Evolutionary conservation across 2,888 invertebrate genomes (phyloP), one percentile per base, ranked within the genome.

Genomic region (Sarcophaga caerulescens): DNA sequence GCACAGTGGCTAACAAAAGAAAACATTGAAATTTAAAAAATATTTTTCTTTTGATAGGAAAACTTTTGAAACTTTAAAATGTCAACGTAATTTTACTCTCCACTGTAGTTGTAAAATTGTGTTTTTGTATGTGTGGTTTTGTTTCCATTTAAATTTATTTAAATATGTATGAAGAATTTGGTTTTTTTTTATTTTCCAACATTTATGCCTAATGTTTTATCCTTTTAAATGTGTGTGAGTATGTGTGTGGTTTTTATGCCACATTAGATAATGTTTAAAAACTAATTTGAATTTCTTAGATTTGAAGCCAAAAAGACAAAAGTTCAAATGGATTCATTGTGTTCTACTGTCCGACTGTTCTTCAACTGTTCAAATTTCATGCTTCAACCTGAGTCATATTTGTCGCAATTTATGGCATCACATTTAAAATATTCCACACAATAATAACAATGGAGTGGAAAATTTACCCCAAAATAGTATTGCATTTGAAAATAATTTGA

Each of bases 111-210:
- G 3, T 25, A 2, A 2, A 52, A 52, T 10, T 35, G 1, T 52
- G 57, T 25, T 52, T 65, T 57, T 71, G 45, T 63, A 21, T 14
- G 1, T 71, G 63, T 57, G 57, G 65, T 65, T 76, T 52, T 19
- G 44, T 90, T 90, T 90, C 88, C 90, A 88, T 87, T 89, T 89
- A 87, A 89, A 90, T 90, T 90, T 89, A 89, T 87, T 76, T 88
- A 89, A 87, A 90, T 88, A 83, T 82, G 81, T 84, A 88, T 89
- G 83, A 81, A 88, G 89, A 86, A 17, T 14, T 12, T 8, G 1
- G 3, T 45, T 47, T 47, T 47, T 0, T 14, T 11, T 47, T 14
- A 10, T 47, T 3, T 14, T 1, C 17, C 1, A 14, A 52, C 52
- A 52, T 52, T 52, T 17, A 52, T 52, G 52, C 52, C 52, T 52